A percentile compares a stretch with the other conserved stretches of the same genome.
Conservation (phyloP, 2,797 vertebrate genomes). For the Oceanodroma leucorhoa region DNA sequence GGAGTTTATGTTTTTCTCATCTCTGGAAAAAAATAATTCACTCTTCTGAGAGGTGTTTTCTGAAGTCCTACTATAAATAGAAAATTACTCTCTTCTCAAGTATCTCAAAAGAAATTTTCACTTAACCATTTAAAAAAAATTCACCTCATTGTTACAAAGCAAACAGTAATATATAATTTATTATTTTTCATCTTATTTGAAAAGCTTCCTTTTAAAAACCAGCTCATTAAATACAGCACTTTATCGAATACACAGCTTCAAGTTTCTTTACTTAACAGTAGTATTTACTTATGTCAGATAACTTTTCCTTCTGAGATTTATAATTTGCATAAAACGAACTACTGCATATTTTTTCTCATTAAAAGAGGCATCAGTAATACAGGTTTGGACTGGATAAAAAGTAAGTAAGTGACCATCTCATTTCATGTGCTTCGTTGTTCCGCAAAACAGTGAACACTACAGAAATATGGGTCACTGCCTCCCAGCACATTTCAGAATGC, state of each 20-base stretch:
- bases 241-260: not conserved
- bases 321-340: constrained; percentile 7
- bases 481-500: not conserved
- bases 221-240: not conserved
- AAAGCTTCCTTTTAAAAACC: not conserved
- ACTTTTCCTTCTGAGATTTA: not conserved
- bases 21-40: not conserved
- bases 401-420: not conserved
- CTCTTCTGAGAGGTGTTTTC: not conserved
- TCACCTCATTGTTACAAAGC: not conserved
- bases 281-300: not conserved
- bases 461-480: not conserved
- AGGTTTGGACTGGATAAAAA: not conserved
- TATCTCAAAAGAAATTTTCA: not conserved
- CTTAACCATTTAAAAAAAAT: not conserved
- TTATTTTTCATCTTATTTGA: not conserved
- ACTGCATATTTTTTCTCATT: not conserved
- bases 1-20: not conserved
- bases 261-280: not conserved
- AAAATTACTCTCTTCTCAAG: not conserved
- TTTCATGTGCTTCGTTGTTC: not conserved
- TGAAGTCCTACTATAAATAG: not conserved
- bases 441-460: not conserved
- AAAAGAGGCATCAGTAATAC: not conserved
- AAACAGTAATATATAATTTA: not conserved